phyloP scores from a whole-genome alignment of 2,888 invertebrate species.

The Pterobdella sp. region DNA sequence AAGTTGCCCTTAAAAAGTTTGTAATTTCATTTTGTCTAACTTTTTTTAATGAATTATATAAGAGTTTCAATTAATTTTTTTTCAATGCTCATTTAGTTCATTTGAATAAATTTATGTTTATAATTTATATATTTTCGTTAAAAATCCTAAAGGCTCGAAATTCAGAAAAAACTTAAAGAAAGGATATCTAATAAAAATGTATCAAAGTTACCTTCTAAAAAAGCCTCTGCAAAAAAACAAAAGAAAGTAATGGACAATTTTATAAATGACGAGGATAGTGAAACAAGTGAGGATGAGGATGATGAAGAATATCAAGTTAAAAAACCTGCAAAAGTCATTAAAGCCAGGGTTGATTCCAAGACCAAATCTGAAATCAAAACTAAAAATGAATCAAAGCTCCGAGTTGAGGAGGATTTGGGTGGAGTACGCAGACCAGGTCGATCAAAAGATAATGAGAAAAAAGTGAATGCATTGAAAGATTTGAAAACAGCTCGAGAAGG shows the following conservation, averaged over 20 bases:
- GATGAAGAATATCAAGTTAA: slow-evolving; percentile 14
- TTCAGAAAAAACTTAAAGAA: slow-evolving; percentile 22
- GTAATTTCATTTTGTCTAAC: neutral
- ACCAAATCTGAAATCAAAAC: neutral
- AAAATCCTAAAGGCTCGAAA: slow-evolving; percentile 11
- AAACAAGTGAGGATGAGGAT: neutral
- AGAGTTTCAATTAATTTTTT: neutral
- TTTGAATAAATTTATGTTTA: neutral
- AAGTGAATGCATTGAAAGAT: slow-evolving; percentile 85
- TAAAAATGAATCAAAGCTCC: neutral
- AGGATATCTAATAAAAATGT: neutral
- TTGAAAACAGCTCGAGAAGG: slow-evolving; percentile 81
- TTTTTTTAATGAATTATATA: neutral
- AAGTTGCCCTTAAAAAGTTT: slow-evolving; percentile 15
- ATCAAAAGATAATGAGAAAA: slow-evolving; percentile 53
- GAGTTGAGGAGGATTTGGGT: neutral
- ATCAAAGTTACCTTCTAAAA: neutral
- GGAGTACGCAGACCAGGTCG: neutral
- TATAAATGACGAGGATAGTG: slow-evolving; percentile 14
- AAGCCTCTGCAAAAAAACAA: neutral
- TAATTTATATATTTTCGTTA: slow-evolving; percentile 4
- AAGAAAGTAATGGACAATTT: neutral
- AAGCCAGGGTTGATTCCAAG: neutral
- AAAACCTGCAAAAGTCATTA: neutral
- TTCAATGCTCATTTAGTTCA: neutral